Evolutionary conservation across 2,888 invertebrate genomes (phyloP), one percentile per base, ranked within the genome.

Genomic region (Drosophila emarginata): DNA sequence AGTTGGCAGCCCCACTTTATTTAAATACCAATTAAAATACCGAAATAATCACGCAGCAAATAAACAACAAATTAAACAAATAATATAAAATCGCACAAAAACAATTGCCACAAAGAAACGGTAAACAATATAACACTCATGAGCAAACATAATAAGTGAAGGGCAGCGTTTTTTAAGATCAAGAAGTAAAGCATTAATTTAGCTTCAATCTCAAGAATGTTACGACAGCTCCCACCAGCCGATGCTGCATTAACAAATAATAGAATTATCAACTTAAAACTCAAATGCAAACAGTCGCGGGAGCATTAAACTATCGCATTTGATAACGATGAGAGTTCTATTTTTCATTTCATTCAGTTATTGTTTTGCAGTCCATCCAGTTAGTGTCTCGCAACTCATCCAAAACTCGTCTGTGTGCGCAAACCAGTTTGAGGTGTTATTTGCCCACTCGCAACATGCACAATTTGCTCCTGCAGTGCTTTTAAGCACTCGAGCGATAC

Each of bases 101-200:
- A 76, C 61, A 67, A 78, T 80, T 83, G 80, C 79, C 80, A 45
- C 45, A 45, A 83, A 80, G 65, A 80, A 71, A 77, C 78, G 81
- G 83, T 83, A 78, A 79, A 65, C 64, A 59, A 45, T 50, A 18
- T n/a, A 32, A 45, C 21, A 18, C 18, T n/a, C 9, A 28, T 45
- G 45, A 45, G 32, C 50, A 18, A 32, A 54, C n/a, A 12, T 14
- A 36, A 28, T 18, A 18, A 32, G 28, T 45, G n/a, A 50, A 15
- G 11, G 37, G 14, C 9, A n/a, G 14, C 28, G 28, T 50, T 26
- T 26, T 28, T 15, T 4, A 1, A 7, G 7, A 14, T 32, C 32
- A 11, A 5, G 21, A 12, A 51, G 23, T 37, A 9, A 12, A 56
- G 11, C 11, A 15, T 18, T 18, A 7, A 11, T 18, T 45, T 3